These are phyloP conservation scores for Alfaro cultratus DNA, from an alignment of 2,797 vertebrate species.

Conservation along the genomic window DNA sequence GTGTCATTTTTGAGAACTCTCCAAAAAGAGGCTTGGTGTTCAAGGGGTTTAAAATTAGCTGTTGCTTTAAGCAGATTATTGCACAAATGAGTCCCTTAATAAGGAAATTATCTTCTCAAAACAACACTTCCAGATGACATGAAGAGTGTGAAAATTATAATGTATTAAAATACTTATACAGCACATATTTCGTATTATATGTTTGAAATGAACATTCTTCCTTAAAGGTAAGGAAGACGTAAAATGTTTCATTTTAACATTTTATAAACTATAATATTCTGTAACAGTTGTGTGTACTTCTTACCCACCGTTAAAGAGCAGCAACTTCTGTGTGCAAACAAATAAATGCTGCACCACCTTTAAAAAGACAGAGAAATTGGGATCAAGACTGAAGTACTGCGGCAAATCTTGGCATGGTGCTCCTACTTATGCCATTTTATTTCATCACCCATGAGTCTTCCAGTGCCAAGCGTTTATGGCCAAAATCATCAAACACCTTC, in stretches of 20 bases:
- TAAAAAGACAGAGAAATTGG: conserved; percentile 44
- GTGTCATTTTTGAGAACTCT: no score
- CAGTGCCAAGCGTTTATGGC: conserved; percentile 36
- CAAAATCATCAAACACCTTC: conserved; percentile 35
- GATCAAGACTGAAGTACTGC: conserved; percentile 58
- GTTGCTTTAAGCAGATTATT: background rate
- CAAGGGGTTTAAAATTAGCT: background rate
- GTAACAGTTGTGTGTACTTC: conserved; percentile 20
- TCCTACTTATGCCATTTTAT: conserved; percentile 59
- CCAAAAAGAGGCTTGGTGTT: no score
- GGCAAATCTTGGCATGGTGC: conserved; percentile 56
- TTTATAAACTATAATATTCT: conserved; percentile 28
- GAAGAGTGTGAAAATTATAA: background rate
- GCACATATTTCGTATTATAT: background rate
- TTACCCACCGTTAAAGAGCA: conserved; percentile 45
- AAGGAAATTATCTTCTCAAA: background rate
- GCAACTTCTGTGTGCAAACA: conserved; percentile 42
- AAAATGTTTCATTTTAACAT: background rate
- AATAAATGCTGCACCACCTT: conserved; percentile 46
- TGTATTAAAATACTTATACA: background rate
- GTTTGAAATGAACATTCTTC: background rate
- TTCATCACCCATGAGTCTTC: conserved; percentile 38
- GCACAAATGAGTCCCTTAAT: background rate
- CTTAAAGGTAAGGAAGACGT: no score
- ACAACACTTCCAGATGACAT: background rate